Conservation (phyloP, 2,797 vertebrate species). For the Hoplostethus mediterraneus region DNA sequence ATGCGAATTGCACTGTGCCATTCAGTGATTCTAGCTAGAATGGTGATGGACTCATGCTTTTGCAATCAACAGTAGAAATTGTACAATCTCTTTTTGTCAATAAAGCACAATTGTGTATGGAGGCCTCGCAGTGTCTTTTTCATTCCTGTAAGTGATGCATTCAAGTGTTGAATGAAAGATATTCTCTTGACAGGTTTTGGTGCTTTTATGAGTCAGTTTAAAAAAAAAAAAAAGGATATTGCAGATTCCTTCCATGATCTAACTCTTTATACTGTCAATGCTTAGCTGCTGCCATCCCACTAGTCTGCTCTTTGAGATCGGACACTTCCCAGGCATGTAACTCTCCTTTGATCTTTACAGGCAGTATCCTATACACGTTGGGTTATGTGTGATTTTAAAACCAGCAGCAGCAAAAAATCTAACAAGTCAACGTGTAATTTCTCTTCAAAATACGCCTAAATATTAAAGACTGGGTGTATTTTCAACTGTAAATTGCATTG, state of each 20-base stretch:
- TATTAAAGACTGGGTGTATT: background rate
- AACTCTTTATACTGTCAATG: slow-evolving; percentile 1
- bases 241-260: background rate
- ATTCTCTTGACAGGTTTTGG: background rate
- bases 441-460: too few species aligned
- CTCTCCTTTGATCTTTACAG: background rate
- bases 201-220: background rate
- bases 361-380: background rate
- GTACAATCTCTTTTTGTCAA: slow-evolving; percentile 73
- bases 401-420: too few species aligned
- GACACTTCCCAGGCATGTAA: background rate
- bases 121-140: slow-evolving; percentile 1
- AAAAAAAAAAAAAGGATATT: background rate
- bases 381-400: too few species aligned
- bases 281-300: background rate
- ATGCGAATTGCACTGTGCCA: slow-evolving; percentile 59
- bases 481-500: background rate
- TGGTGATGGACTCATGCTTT: slow-evolving; percentile 55
- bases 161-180: background rate
- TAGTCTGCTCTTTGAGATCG: background rate
- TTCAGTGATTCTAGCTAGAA: slow-evolving; percentile 18
- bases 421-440: too few species aligned
- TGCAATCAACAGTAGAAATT: slow-evolving; percentile 74
- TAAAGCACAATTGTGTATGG: slow-evolving; percentile 80
- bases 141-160: slow-evolving; percentile 12